Conservation (phyloP, 1,140 invertebrate genomes). For the Mercenaria mercenaria region DNA sequence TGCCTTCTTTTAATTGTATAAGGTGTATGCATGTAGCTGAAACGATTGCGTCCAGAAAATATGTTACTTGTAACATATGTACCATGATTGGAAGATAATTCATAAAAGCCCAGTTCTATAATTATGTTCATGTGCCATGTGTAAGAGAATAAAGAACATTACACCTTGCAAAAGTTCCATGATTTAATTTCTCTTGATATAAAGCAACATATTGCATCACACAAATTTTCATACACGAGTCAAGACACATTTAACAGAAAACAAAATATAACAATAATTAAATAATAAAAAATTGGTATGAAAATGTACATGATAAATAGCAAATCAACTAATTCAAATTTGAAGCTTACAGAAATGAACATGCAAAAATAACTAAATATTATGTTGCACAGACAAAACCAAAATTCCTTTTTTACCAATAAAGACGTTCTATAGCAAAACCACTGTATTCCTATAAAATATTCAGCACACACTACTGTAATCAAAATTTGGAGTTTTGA, state of each 20-base stretch:
- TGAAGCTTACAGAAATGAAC: neutral
- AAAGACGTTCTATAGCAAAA: neutral
- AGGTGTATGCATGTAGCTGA: too few relatives aligned
- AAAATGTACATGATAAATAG: neutral
- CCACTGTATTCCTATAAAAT: neutral
- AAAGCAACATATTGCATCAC: constrained; percentile 50
- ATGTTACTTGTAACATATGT: too few relatives aligned
- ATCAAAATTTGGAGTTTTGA: too few relatives aligned
- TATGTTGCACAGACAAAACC: neutral
- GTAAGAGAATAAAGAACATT: too few relatives aligned
- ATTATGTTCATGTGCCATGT: too few relatives aligned
- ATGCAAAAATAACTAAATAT: neutral
- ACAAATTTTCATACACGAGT: neutral
- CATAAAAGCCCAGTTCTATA: too few relatives aligned
- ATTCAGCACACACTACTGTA: neutral
- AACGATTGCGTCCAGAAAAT: too few relatives aligned
- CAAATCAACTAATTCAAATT: neutral
- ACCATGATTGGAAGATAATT: too few relatives aligned
- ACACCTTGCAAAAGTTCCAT: too few relatives aligned
- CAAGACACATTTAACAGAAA: constrained; percentile 6
- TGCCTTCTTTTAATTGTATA: too few relatives aligned
- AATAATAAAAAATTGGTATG: constrained; percentile 14
- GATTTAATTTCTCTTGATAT: constrained; percentile 50
- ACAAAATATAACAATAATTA: constrained; percentile 37
- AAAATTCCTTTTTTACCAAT: too few relatives aligned